A percentile compares a stretch with the other conserved stretches of the same genome.
Conservation (phyloP, 2,113 vertebrate genomes). For the Cyprinodon variegatus region DNA sequence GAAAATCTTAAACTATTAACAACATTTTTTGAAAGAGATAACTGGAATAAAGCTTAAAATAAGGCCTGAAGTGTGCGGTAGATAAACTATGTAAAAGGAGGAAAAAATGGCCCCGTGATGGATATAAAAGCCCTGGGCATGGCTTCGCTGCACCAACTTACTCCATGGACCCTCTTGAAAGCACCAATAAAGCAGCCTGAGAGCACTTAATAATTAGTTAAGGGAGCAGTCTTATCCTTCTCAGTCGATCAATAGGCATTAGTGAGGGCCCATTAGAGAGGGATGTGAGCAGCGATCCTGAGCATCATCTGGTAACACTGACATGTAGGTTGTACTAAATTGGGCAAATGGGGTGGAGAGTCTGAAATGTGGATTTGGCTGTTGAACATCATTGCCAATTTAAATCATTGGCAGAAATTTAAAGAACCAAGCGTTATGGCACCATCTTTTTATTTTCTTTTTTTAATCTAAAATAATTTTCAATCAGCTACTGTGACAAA, state of each 20-base stretch:
- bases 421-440: constrained; percentile 3
- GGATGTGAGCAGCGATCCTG: constrained; percentile 56
- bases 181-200: constrained; percentile 74
- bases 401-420: constrained; percentile 25
- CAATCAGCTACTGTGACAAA: background rate
- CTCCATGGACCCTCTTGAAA: constrained; percentile 73
- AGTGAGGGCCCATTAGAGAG: constrained; percentile 64
- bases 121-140: constrained; percentile 50
- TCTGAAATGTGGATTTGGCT: constrained; percentile 31
- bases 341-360: constrained; percentile 57
- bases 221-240: constrained; percentile 70
- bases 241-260: constrained; percentile 79
- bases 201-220: constrained; percentile 82
- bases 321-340: constrained; percentile 42
- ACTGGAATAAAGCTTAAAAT: background rate
- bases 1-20: background rate
- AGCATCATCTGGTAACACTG: constrained; percentile 55
- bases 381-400: constrained; percentile 39
- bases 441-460: background rate
- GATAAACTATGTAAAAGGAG: constrained; percentile 17
- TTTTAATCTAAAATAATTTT: background rate
- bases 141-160: constrained; percentile 50
- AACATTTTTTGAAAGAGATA: constrained; percentile 3
- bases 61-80: constrained; percentile 2
- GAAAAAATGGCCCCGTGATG: constrained; percentile 46